Conservation (phyloP, 2,113 vertebrate genomes). For the Tursiops truncatus region DNA sequence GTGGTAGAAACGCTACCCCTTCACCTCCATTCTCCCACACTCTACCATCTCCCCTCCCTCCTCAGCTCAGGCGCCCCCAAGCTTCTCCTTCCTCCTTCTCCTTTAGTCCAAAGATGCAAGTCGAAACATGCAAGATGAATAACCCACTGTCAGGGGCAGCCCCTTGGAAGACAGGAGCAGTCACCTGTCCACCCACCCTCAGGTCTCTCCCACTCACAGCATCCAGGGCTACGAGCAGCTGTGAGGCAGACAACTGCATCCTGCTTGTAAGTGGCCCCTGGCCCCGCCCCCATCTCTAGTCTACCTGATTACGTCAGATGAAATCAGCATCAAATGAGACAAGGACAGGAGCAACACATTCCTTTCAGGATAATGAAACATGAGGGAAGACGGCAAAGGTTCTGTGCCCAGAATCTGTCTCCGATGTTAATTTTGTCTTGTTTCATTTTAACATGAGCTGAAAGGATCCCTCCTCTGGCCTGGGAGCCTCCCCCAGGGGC, state of each 20-base stretch:
- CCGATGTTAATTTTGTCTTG: neutral
- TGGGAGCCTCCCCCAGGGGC: neutral
- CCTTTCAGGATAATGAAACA: neutral
- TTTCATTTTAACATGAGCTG: neutral
- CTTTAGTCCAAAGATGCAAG: neutral
- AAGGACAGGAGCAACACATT: neutral
- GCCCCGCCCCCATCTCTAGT: neutral
- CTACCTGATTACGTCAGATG: slow-evolving; percentile 54
- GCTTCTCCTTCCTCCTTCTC: neutral
- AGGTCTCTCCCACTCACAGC: rapidly evolving
- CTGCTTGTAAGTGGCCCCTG: neutral
- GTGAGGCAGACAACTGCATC: neutral
- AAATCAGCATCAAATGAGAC: neutral
- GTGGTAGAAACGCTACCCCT: rapidly evolving
- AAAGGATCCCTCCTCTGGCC: neutral
- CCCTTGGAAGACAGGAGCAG: neutral
- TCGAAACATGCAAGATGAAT: neutral
- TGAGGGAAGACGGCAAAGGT: neutral
- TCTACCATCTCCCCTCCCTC: rapidly evolving
- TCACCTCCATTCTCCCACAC: neutral
- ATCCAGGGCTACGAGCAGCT: neutral
- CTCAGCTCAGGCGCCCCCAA: neutral
- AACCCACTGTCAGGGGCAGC: no score
- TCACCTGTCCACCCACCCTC: neutral
- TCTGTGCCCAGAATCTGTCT: neutral